Evolutionary conservation across 2,888 invertebrate species (phyloP).

Genomic region (Dysmachus trigonus): DNA sequence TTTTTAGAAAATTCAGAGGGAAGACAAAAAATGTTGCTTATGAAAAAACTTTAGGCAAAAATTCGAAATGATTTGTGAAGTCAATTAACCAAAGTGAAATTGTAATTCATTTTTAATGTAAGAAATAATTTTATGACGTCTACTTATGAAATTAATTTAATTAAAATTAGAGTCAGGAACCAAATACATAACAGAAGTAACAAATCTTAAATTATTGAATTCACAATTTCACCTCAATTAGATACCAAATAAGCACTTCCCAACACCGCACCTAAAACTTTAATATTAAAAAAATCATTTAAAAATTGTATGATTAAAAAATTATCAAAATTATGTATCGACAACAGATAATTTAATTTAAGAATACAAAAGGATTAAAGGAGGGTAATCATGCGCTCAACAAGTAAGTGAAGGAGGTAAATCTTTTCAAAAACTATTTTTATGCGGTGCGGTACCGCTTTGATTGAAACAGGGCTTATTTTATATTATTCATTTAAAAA

Average conservation of each 20-base stretch:
- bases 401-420: neutral
- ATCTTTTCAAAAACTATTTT: neutral
- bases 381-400: neutral
- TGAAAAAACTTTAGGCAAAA: neutral
- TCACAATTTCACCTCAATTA: neutral
- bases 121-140: neutral
- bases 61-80: neutral
- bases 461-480: neutral
- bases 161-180: neutral
- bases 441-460: neutral
- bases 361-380: neutral
- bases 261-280: neutral
- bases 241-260: neutral
- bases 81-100: neutral
- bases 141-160: neutral
- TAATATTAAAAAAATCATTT: neutral
- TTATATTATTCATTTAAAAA: neutral
- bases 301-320: neutral
- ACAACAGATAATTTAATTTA: neutral
- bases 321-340: neutral
- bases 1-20: neutral
- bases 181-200: neutral
- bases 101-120: neutral
- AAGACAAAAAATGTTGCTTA: neutral
- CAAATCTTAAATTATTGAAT: neutral